Evolutionary conservation across 2,888 invertebrate genomes (phyloP).

Genomic region (Rambutsinella grinnellia): DNA sequence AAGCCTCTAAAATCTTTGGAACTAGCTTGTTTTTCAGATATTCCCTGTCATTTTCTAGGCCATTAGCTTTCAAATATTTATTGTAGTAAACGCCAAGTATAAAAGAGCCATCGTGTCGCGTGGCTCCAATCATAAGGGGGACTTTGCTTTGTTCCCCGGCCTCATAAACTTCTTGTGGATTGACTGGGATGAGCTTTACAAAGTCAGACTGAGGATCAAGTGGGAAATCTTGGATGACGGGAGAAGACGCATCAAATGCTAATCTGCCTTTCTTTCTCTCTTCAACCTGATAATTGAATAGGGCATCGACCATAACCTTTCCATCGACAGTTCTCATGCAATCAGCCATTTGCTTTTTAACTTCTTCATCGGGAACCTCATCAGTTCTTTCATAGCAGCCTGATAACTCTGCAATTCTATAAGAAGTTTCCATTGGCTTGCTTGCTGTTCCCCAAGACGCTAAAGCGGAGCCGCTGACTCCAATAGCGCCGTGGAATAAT

Average conservation of each 20-base stretch:
- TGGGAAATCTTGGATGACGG: constrained; percentile 61
- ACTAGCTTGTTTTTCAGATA: constrained; percentile 59
- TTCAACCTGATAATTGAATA: constrained; percentile 54
- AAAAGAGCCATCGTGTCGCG: constrained; percentile 66
- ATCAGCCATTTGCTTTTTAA: constrained; percentile 4
- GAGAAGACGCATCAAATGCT: constrained; percentile 60
- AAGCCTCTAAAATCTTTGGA: constrained; percentile 50
- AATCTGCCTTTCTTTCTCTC: constrained; percentile 60
- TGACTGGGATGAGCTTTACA: constrained; percentile 50
- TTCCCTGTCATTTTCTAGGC: constrained; percentile 27
- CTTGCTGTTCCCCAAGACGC: constrained; percentile 59
- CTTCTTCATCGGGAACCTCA: not conserved
- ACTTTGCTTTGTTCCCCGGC: constrained; percentile 59
- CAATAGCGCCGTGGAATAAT: constrained; percentile 62
- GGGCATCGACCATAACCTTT: constrained; percentile 20
- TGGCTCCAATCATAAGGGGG: constrained; percentile 66
- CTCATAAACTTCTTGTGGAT: constrained; percentile 58
- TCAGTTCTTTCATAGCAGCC: constrained; percentile 40
- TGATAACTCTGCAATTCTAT: constrained; percentile 42
- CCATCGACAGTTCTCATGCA: constrained; percentile 52
- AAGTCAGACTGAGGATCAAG: constrained; percentile 6
- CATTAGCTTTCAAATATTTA: constrained; percentile 51
- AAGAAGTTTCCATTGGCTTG: constrained; percentile 50
- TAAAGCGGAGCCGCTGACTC: constrained; percentile 54
- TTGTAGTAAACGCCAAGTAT: constrained; percentile 62